Evolutionary conservation across 2,888 invertebrate genomes (phyloP).

Genomic region (Lycaena phlaeas): DNA sequence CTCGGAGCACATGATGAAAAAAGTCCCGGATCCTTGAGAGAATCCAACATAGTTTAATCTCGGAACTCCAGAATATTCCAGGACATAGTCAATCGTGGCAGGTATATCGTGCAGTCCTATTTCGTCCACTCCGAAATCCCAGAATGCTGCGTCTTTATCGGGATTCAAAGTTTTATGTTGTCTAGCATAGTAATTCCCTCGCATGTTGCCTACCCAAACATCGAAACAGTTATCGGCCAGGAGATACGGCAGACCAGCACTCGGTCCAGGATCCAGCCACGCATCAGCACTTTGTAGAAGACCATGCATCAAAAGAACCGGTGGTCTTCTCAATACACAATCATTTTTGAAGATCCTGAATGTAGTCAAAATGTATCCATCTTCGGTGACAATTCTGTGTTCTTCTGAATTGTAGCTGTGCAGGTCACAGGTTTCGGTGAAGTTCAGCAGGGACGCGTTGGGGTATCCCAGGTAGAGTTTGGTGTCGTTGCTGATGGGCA

Average conservation of each 20-base stretch:
- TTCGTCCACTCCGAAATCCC: conserved; percentile 76
- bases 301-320: conserved; percentile 50
- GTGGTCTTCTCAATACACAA: conserved; percentile 22
- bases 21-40: conserved; percentile 80
- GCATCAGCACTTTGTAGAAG: conserved; percentile 41
- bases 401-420: conserved; percentile 41
- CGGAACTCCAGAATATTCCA: conserved; percentile 29
- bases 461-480: conserved; percentile 30
- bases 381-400: conserved; percentile 39
- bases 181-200: conserved; percentile 62
- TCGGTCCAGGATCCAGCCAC: conserved; percentile 44
- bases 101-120: conserved; percentile 85
- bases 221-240: conserved; percentile 30
- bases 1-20: conserved; percentile 77
- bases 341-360: conserved; percentile 28
- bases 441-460: conserved; percentile 27
- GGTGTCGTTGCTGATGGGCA: conserved; percentile 24
- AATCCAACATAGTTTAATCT: conserved; percentile 76
- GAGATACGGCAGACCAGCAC: conserved; percentile 29
- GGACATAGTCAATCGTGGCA: conserved; percentile 55
- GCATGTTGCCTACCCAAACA: conserved; percentile 37
- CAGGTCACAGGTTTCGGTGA: conserved; percentile 29
- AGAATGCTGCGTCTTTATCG: conserved; percentile 48
- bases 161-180: conserved; percentile 55
- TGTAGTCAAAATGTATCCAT: conserved; percentile 42